phyloP scores from a whole-genome alignment of 2,113 vertebrate species.

The Gymnarchus niloticus region DNA sequence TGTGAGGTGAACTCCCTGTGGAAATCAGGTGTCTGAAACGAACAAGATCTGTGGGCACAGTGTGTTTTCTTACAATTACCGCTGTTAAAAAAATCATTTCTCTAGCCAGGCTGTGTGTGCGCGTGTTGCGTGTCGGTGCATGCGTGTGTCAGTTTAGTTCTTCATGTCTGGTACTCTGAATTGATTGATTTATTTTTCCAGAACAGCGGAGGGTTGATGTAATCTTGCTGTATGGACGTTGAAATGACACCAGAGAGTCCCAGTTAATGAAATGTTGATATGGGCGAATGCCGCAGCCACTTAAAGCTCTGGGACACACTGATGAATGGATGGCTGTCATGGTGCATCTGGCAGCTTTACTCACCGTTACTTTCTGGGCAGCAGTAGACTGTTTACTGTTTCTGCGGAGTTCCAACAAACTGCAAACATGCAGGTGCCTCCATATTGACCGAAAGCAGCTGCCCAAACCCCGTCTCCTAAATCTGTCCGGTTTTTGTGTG shows the following conservation, averaged over 20 bases:
- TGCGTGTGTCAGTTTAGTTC: background rate
- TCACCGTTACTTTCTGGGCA: background rate
- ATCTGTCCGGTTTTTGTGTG: background rate
- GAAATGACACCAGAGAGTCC: background rate
- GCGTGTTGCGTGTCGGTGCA: background rate
- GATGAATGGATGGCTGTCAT: slow-evolving; percentile 26
- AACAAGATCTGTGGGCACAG: background rate
- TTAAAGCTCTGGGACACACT: background rate
- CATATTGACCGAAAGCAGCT: background rate
- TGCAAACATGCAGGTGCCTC: background rate
- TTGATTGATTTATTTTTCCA: background rate
- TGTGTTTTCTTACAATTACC: background rate
- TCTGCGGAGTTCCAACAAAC: background rate
- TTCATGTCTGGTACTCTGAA: slow-evolving; percentile 1
- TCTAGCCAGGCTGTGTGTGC: background rate
- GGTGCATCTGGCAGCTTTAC: slow-evolving; percentile 23
- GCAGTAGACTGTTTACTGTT: background rate
- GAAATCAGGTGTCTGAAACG: background rate
- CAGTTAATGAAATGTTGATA: slow-evolving; percentile 5
- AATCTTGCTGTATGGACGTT: background rate
- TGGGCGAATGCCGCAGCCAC: background rate
- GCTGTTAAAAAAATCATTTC: background rate
- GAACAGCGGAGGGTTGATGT: background rate
- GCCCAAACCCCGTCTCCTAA: background rate
- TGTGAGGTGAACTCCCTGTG: background rate